Conservation (phyloP, 2,797 vertebrate genomes). For the Yasuhikotakia modesta region DNA sequence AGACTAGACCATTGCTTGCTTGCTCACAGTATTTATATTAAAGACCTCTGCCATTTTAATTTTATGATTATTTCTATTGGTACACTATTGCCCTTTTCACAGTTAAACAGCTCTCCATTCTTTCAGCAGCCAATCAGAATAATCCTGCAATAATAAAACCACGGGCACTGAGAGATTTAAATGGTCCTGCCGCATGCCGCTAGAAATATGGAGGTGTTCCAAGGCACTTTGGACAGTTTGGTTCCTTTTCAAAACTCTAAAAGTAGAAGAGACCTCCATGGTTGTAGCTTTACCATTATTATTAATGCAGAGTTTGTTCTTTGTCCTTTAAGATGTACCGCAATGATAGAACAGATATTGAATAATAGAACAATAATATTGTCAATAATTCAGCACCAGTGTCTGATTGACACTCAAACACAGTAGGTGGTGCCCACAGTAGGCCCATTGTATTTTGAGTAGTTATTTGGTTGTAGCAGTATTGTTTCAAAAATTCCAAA, state of each 20-base stretch:
- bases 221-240: slow-evolving; percentile 54
- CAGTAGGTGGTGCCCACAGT: too few relatives aligned
- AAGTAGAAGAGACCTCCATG: slow-evolving; percentile 47
- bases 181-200: slow-evolving; percentile 15
- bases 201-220: slow-evolving; percentile 46
- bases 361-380: too few relatives aligned
- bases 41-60: slow-evolving; percentile 58
- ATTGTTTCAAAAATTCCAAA: too few relatives aligned
- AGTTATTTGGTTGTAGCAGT: too few relatives aligned
- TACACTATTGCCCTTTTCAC: slow-evolving; percentile 51
- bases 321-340: slow-evolving; percentile 17
- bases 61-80: slow-evolving; percentile 60
- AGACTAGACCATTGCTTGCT: slow-evolving; percentile 69
- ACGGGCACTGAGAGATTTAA: slow-evolving; percentile 20
- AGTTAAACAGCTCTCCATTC: slow-evolving; percentile 43
- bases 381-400: too few relatives aligned
- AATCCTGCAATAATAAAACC: slow-evolving; percentile 37
- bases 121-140: slow-evolving; percentile 40
- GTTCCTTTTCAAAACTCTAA: slow-evolving; percentile 23
- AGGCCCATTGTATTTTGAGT: too few relatives aligned
- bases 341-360: too few relatives aligned
- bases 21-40: slow-evolving; percentile 65
- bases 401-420: too few relatives aligned
- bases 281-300: slow-evolving; percentile 26
- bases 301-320: not conserved